Percentiles rank a stretch among this genome's conserved stretches.
Conservation (phyloP, 2,888 invertebrate genomes). For the Scaptomyza parva region DNA sequence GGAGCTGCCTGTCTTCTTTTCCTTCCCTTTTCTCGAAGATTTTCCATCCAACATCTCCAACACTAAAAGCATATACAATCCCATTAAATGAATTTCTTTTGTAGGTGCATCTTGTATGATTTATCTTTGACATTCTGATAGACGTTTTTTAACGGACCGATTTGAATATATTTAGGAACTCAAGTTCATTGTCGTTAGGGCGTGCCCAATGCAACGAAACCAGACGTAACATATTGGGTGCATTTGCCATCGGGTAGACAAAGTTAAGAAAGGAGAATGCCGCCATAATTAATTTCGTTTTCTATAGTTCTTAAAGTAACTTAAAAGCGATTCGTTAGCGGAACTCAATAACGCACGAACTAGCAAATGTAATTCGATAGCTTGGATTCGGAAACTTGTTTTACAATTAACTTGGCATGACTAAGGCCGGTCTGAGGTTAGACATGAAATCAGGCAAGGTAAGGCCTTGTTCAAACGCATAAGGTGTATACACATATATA, state of each 20-base stretch:
- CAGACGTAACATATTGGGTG: no score
- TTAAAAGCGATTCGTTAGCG: constrained; percentile 49
- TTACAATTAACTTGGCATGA: constrained; percentile 58
- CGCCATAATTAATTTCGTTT: constrained; percentile 28
- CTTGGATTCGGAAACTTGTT: constrained; percentile 63
- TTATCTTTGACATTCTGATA: constrained; percentile 63
- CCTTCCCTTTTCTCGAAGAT: constrained; percentile 13
- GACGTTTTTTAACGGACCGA: constrained; percentile 42
- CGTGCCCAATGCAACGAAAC: constrained; percentile 50
- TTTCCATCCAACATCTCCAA: constrained; percentile 14
- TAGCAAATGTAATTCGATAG: constrained; percentile 54
- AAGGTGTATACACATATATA: constrained; percentile 6
- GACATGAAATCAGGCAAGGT: constrained; percentile 41
- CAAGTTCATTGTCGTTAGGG: constrained; percentile 64
- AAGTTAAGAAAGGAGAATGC: constrained; percentile 49
- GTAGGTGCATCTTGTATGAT: constrained; percentile 50
- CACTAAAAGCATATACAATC: background rate
- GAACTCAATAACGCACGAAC: constrained; percentile 53
- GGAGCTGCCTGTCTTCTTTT: constrained; percentile 2
- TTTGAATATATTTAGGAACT: constrained; percentile 61
- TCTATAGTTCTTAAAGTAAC: constrained; percentile 29
- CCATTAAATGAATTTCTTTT: constrained; percentile 47
- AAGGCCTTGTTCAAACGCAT: constrained; percentile 17
- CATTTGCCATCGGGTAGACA: constrained; percentile 14
- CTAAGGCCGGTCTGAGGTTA: constrained; percentile 53